A percentile compares a stretch with the other conserved stretches of the same genome.
phyloP scores from a whole-genome alignment of 2,797 vertebrate genomes.

The Emydoidea blandingii region DNA sequence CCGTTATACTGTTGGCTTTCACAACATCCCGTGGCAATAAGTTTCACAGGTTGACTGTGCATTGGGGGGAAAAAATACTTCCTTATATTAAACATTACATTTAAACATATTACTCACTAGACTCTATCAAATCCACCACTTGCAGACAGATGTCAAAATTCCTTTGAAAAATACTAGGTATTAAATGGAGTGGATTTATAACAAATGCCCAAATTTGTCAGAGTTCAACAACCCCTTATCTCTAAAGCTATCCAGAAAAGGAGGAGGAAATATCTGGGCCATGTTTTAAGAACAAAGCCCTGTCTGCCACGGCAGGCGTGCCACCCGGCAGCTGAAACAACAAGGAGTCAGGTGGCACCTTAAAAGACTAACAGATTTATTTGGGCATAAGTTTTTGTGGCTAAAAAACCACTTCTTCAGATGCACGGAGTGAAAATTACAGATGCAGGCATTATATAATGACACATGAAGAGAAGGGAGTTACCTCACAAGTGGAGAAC shows the following conservation, averaged over 20 bases:
- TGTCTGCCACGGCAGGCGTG: not conserved
- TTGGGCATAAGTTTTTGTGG: too few relatives aligned
- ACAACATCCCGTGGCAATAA: too few relatives aligned
- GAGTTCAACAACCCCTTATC: slow-evolving; percentile 5
- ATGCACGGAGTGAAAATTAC: too few relatives aligned
- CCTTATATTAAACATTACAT: not conserved
- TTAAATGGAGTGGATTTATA: slow-evolving; percentile 45
- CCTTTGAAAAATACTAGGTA: slow-evolving; percentile 13
- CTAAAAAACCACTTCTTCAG: too few relatives aligned
- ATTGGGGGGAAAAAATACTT: too few relatives aligned
- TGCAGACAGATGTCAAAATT: slow-evolving; percentile 36
- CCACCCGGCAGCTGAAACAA: not conserved
- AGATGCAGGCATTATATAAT: too few relatives aligned
- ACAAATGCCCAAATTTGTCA: not conserved
- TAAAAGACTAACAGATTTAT: too few relatives aligned
- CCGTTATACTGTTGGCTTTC: not conserved
- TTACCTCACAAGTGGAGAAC: too few relatives aligned
- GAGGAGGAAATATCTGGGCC: not conserved
- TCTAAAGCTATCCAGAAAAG: not conserved
- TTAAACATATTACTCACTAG: not conserved
- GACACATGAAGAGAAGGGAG: too few relatives aligned
- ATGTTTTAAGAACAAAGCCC: not conserved
- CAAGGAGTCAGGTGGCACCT: too few relatives aligned
- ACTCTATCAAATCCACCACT: slow-evolving; percentile 15
- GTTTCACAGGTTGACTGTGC: too few relatives aligned